Evolutionary conservation across 92 coral and sea anemone genomes (phyloP).

Genomic region (Parazoanthus atlanticus): DNA sequence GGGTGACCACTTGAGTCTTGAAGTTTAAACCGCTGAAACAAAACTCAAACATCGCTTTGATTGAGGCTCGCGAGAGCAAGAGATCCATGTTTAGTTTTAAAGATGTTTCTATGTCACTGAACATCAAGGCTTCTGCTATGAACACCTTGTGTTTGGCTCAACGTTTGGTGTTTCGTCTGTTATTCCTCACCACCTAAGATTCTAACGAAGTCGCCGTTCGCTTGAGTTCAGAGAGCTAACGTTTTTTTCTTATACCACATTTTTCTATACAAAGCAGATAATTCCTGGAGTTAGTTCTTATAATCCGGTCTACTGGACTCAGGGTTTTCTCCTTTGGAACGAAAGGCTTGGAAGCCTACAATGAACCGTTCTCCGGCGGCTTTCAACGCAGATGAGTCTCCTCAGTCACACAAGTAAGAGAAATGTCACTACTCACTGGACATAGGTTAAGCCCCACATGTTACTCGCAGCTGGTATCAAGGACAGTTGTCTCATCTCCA

Average conservation of each 20-base stretch:
- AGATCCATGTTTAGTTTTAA: background rate
- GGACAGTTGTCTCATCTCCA: background rate
- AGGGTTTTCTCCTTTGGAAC: background rate
- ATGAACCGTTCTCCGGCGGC: background rate
- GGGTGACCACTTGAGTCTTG: background rate
- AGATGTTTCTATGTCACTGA: background rate
- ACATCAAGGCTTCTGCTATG: no score
- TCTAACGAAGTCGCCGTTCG: no score
- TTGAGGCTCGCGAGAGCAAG: background rate
- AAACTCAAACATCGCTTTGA: no score
- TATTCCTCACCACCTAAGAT: no score
- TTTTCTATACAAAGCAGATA: no score
- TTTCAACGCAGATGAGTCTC: background rate
- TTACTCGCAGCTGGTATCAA: background rate
- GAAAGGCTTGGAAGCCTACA: background rate
- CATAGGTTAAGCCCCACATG: background rate
- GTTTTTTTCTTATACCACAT: no score
- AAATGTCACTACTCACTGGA: background rate
- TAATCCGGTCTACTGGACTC: background rate
- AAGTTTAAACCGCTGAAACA: background rate
- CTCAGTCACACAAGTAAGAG: background rate
- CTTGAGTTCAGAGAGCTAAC: no score
- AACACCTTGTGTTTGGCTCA: background rate
- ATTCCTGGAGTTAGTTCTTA: background rate
- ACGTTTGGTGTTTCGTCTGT: background rate